Base-by-base conservation (phyloP, 2,797 vertebrate species). In the Rhabdophis nuchalis region DNA sequence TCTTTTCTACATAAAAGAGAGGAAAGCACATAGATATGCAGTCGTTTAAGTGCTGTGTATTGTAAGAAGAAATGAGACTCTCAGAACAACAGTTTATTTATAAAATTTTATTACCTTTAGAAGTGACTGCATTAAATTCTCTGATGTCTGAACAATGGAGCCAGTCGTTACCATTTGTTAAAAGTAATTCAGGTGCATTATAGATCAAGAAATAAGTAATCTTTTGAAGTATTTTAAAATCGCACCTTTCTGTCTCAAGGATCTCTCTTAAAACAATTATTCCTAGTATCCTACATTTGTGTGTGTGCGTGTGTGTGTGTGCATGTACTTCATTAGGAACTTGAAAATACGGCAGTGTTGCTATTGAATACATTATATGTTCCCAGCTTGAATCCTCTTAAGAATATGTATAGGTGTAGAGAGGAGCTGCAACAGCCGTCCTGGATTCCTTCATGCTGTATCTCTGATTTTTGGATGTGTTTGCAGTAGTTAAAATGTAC, bases 101-200 rank as follows among this genome's bases (percentile, higher is more conserved):
- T 46, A 27, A 77, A 72, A 36, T 27, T 0, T 77, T 52, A 68
- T 85, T 89, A 68, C 53, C 27, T 90, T 92, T 20, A 36, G 41
- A 86, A 46, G 27, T 32, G n/a, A 56, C 52, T 64, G 12, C n/a
- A 77, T 90, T 90, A 93, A 93, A 72, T 90, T 20, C 46, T 87
- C 53, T 53, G 86, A 60, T 93, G 50, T 87, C 54, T 92, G 58
- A 68, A 57, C 16, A 90, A 32, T 3, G 77, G 85, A 86, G 89
- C 53, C 56, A 72, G 20, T 29, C 56, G n/a, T 77, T 82, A 16
- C 54, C n/a, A 54, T 82, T n/a, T 90, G 89, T 87, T 88, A 60
- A 93, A 88, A 82, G 82, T 60, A 87, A 93, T 36, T 88, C 85
- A 93, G 60, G 58, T 82, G 68, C 16, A 82, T 68, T 61, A 32